phyloP scores from a whole-genome alignment of 2,888 invertebrate species.

The Napeogenes sylphis region DNA sequence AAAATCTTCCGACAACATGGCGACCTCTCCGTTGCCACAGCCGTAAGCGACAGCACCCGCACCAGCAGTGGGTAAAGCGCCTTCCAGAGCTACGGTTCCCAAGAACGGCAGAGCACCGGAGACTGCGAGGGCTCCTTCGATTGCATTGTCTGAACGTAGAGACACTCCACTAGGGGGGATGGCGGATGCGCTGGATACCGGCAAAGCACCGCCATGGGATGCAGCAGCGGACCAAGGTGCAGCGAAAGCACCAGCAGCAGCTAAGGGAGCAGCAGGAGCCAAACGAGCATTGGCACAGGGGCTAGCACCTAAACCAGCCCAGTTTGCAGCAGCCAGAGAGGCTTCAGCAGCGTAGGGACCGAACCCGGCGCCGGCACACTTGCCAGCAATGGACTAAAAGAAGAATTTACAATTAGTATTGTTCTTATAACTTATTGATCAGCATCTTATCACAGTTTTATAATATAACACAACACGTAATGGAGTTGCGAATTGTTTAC shows the following conservation, averaged over 20 bases:
- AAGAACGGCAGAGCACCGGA: conserved; percentile 39
- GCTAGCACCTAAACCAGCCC: not conserved
- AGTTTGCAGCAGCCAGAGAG: not conserved
- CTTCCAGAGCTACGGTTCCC: conserved; percentile 38
- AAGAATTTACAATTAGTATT: not conserved
- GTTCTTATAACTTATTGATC: not conserved
- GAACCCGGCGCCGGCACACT: conserved; percentile 25
- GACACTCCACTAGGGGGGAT: conserved; percentile 39
- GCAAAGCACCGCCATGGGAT: conserved; percentile 28
- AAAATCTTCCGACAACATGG: conserved; percentile 31
- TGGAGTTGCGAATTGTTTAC: not conserved
- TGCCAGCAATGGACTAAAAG: conserved; percentile 33
- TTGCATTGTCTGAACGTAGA: conserved; percentile 41
- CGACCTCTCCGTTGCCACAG: conserved; percentile 37
- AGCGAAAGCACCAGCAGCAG: conserved; percentile 13
- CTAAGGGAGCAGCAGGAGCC: conserved; percentile 15
- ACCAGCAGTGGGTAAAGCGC: conserved; percentile 35
- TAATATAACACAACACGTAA: not conserved
- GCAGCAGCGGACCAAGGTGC: conserved; percentile 10
- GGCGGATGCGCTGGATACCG: conserved; percentile 40
- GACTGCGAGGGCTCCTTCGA: conserved; percentile 38
- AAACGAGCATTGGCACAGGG: not conserved
- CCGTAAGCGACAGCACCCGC: conserved; percentile 36
- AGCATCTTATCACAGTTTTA: not conserved
- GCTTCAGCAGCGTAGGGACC: too few relatives aligned